Percentiles rank a stretch among this genome's conserved stretches.
These are phyloP conservation scores for Enoplolaimus lenunculus DNA, from an alignment of 2,888 invertebrate genomes.

Conservation along the genomic window DNA sequence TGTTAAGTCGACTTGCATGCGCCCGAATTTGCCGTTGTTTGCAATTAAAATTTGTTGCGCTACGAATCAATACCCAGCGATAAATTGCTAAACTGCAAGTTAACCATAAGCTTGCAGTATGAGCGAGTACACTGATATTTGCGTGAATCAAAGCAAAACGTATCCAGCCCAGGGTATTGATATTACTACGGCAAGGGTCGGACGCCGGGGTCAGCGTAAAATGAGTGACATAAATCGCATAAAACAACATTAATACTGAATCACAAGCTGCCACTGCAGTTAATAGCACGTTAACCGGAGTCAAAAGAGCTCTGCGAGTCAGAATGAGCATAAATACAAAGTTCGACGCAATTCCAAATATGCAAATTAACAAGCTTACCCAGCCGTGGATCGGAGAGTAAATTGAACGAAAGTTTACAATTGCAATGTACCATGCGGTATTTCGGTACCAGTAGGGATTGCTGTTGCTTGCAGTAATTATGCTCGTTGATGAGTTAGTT, in stretches of 20 bases:
- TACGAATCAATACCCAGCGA: constrained; percentile 12
- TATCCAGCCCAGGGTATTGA: constrained; percentile 1
- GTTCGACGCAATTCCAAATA: constrained; percentile 25
- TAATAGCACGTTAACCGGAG: constrained; percentile 13
- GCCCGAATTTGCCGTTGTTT: not conserved
- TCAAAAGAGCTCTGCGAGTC: constrained; percentile 12
- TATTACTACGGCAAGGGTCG: not conserved
- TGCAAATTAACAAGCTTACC: constrained; percentile 9
- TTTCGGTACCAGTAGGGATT: not conserved
- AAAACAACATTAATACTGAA: constrained; percentile 11
- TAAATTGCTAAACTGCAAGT: constrained; percentile 17
- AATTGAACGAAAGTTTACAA: not conserved
- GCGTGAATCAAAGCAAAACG: constrained; percentile 15
- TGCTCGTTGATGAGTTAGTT: too few relatives aligned
- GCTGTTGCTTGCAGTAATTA: too few relatives aligned
- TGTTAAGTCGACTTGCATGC: not conserved
- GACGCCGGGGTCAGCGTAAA: constrained; percentile 1
- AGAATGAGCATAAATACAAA: constrained; percentile 10
- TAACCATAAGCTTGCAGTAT: constrained; percentile 22
- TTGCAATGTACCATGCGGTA: not conserved
- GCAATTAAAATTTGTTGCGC: not conserved
- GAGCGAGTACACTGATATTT: constrained; percentile 17
- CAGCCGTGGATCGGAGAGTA: constrained; percentile 3
- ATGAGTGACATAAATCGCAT: constrained; percentile 4
- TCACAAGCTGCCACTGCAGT: constrained; percentile 20